Evolutionary conservation across 2,888 invertebrate species (phyloP), one percentile per base, ranked within the genome.

Genomic region (Latheticus oryzae): DNA sequence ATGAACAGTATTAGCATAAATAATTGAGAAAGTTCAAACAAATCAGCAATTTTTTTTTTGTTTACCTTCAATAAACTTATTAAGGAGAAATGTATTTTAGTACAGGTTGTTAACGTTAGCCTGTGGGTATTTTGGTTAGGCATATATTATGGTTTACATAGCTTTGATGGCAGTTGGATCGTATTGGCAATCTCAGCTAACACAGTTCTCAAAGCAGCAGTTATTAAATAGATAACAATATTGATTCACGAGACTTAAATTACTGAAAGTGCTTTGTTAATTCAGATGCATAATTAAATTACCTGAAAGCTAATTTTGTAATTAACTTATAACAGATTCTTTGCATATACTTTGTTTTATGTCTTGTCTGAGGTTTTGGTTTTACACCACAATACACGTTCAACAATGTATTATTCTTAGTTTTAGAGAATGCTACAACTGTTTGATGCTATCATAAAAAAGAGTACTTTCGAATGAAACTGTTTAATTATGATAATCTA

Each of bases 1-100:
- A 76, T 73, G 76, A 74, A 73, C 74, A 75, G 76, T 78, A 77
- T 76, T 76, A 78, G n/a, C n/a, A n/a, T n/a, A n/a, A n/a, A n/a
- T n/a, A n/a, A n/a, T n/a, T n/a, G n/a, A n/a, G n/a, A n/a, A n/a
- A n/a, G n/a, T n/a, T n/a, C n/a, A n/a, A n/a, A n/a, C n/a, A n/a
- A n/a, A n/a, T n/a, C n/a, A n/a, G n/a, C n/a, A n/a, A n/a, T n/a
- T n/a, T n/a, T n/a, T n/a, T n/a, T n/a, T n/a, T n/a, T n/a, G n/a
- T n/a, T n/a, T n/a, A n/a, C n/a, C n/a, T n/a, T n/a, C n/a, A n/a
- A n/a, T n/a, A n/a, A n/a, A n/a, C n/a, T n/a, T n/a, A n/a, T n/a
- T n/a, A 32, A 16, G 32, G 32, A 5, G 21, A 21, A 32, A 32
- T 11, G 32, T 13, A n/a, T n/a, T n/a, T n/a, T n/a, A n/a, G n/a